phyloP scores from a whole-genome alignment of 1,140 invertebrate species.

The Saccostrea cuccullata region DNA sequence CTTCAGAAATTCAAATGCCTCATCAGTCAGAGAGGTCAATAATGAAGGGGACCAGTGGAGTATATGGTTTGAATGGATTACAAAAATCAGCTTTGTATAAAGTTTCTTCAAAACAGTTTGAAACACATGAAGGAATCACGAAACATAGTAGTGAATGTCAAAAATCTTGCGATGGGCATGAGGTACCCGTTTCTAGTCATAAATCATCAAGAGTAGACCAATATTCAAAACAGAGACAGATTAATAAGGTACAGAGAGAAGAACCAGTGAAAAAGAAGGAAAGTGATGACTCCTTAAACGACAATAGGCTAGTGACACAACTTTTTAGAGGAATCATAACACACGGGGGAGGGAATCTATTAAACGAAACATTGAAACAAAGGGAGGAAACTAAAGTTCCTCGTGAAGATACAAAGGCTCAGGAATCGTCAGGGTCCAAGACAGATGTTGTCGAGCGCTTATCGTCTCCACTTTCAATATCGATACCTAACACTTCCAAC shows the following conservation, averaged over 20 bases:
- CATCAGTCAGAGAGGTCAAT: constrained; percentile 28
- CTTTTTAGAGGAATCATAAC: constrained; percentile 18
- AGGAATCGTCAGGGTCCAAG: background rate
- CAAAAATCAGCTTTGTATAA: background rate
- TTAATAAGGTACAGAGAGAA: background rate
- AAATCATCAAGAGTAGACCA: background rate
- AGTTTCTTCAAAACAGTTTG: constrained; percentile 2
- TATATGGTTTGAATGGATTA: constrained; percentile 6
- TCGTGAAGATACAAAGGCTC: background rate
- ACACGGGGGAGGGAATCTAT: background rate
- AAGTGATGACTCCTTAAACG: background rate
- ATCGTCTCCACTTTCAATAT: constrained; percentile 41
- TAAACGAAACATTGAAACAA: background rate
- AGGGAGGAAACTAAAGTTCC: background rate
- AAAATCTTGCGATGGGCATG: constrained; percentile 21
- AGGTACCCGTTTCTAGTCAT: constrained; percentile 1
- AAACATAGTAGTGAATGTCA: background rate
- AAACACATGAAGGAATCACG: background rate
- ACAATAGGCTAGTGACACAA: constrained; percentile 22
- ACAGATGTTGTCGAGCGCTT: background rate
- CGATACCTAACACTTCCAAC: constrained; percentile 28
- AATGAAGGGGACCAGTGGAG: constrained; percentile 41
- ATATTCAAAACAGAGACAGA: background rate
- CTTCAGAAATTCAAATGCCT: background rate
- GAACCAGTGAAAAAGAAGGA: constrained; percentile 16